Evolutionary conservation across 2,888 invertebrate genomes (phyloP), one percentile per base, ranked within the genome.

Genomic region (Falcaria lacertinaria): DNA sequence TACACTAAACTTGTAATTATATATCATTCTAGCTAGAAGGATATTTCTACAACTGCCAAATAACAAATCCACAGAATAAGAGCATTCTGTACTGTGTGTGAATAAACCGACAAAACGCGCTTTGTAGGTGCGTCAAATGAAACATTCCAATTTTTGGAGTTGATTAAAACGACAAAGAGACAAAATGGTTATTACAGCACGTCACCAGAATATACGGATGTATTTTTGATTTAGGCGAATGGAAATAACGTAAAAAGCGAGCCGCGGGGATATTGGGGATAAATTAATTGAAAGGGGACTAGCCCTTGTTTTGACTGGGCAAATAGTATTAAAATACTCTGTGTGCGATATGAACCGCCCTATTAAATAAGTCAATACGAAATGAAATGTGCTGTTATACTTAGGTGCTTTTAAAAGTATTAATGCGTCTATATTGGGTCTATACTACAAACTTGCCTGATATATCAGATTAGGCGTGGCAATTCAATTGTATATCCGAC

Each of bases 321-420:
- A 85, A 85, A 85, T 77, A 83, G 78, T 80, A 82, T 85, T 83
- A 80, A 81, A 80, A 72, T 69, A 69, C 74, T 61, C 78, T 67
- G 73, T 71, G 65, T 62, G 62, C 63, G 68, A 76, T 79, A 80
- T 75, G 69, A 63, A 64, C 59, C 74, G 80, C 67, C 75, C 80
- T 74, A 79, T 84, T 83, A 74, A 70, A 66, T 76, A 67, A 50
- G 52, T 48, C 65, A 74, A 77, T 74, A 64, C 74, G 53, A 59
- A 70, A n/a, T n/a, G n/a, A n/a, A n/a, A n/a, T n/a, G n/a, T n/a
- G n/a, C n/a, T n/a, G n/a, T n/a, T n/a, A n/a, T n/a, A n/a, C n/a
- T 63, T 61, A 11, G 28, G 1, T 28, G 11, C 11, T 3, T 28
- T 28, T 28, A 3, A 28, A 28, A 28, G 11, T 19, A 19, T 19